phyloP scores from a whole-genome alignment of 2,113 vertebrate genomes.

The Nothocercus julius region DNA sequence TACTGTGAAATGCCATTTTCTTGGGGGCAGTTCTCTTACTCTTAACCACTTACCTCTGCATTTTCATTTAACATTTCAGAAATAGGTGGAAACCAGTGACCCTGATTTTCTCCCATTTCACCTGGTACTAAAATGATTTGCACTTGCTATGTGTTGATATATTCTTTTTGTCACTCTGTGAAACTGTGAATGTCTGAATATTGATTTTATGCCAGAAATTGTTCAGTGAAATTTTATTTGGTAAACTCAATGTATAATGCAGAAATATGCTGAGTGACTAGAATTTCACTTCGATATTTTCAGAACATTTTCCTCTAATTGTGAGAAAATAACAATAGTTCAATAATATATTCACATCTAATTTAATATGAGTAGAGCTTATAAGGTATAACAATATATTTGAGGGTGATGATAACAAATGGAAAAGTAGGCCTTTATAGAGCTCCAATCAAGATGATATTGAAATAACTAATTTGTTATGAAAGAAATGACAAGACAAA shows the following conservation, averaged over 20 bases:
- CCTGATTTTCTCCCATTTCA: background rate
- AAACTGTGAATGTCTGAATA: background rate
- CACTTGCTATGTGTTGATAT: background rate
- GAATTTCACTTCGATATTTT: background rate
- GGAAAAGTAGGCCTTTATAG: background rate
- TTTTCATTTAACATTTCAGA: background rate
- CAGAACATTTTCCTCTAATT: background rate
- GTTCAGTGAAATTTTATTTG: background rate
- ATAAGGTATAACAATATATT: background rate
- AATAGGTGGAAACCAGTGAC: background rate
- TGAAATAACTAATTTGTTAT: conserved; percentile 10
- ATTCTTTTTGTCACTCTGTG: background rate
- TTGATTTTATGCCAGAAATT: background rate
- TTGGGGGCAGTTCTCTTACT: background rate
- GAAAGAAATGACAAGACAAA: conserved; percentile 14
- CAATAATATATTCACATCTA: background rate
- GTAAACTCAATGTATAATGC: background rate
- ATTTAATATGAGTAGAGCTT: conserved; percentile 23
- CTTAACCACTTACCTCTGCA: background rate
- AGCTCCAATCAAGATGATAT: conserved; percentile 2
- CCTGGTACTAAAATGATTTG: background rate
- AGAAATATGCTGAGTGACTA: background rate
- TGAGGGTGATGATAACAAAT: conserved; percentile 11
- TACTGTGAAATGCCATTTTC: background rate
- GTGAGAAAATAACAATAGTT: conserved; percentile 2